phyloP scores from a whole-genome alignment of 92 coral and sea anemone genomes.

The Anthopleura xanthogrammica region DNA sequence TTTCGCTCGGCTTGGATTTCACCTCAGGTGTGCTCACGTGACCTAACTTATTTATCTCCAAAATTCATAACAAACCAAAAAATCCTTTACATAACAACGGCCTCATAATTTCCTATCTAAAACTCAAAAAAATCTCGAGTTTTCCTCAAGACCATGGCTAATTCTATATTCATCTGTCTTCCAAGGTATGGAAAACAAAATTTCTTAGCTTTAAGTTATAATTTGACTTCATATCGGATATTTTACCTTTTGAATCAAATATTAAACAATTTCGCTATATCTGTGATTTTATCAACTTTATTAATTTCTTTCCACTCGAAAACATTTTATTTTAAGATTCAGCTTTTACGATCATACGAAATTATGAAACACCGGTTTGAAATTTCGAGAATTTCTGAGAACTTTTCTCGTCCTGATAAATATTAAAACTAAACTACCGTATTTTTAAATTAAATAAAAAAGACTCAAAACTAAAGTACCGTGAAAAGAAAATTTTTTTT shows the following conservation, averaged over 20 bases:
- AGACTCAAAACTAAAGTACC: too few relatives aligned
- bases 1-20: background rate
- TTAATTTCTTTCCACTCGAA: too few relatives aligned
- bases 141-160: background rate
- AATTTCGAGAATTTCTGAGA: too few relatives aligned
- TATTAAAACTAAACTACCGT: too few relatives aligned
- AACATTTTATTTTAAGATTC: too few relatives aligned
- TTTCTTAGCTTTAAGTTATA: background rate
- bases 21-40: background rate
- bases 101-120: background rate
- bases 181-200: background rate
- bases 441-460: too few relatives aligned
- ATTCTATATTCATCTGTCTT: background rate
- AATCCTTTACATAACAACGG: background rate
- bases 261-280: too few relatives aligned
- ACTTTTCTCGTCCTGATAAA: too few relatives aligned
- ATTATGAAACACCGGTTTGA: too few relatives aligned
- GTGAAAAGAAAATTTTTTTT: too few relatives aligned
- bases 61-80: background rate
- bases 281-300: too few relatives aligned
- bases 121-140: background rate
- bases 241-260: background rate
- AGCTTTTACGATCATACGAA: too few relatives aligned
- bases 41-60: background rate
- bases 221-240: background rate